phyloP scores from a whole-genome alignment of 2,888 invertebrate genomes.

The Phyllotreta cruciferae region DNA sequence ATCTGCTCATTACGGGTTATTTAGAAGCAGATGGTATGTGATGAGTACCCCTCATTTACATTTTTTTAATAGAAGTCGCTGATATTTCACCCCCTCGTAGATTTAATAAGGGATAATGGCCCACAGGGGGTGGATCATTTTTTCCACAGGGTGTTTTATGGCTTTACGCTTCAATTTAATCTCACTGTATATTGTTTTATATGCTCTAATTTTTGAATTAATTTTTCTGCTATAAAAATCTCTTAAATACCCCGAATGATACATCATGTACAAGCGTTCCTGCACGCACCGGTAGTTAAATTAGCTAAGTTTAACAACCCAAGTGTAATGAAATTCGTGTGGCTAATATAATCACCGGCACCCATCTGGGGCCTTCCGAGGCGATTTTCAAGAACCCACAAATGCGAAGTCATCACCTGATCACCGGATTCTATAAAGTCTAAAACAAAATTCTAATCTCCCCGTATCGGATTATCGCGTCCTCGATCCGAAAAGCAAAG shows the following conservation, averaged over 20 bases:
- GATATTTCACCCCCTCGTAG: conserved; percentile 24
- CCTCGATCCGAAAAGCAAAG: conserved; percentile 17
- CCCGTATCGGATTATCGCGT: conserved; percentile 19
- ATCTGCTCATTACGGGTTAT: conserved; percentile 32
- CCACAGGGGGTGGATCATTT: conserved; percentile 19
- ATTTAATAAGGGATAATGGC: conserved; percentile 30
- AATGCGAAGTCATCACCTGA: too few species aligned
- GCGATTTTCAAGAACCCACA: too few species aligned
- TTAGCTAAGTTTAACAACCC: too few species aligned
- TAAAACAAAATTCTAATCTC: conserved; percentile 27
- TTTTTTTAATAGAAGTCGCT: conserved; percentile 34
- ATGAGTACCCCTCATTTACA: conserved; percentile 27
- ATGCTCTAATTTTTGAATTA: too few species aligned
- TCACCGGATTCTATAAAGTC: neutral
- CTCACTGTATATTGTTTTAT: neutral
- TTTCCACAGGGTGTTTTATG: conserved; percentile 13
- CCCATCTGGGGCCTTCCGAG: too few species aligned
- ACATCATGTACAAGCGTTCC: too few species aligned
- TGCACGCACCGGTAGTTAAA: too few species aligned
- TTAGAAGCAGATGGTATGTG: conserved; percentile 27
- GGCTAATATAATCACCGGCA: too few species aligned
- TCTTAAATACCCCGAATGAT: too few species aligned
- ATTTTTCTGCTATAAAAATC: too few species aligned
- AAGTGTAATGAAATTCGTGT: too few species aligned
- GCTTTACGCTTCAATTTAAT: conserved; percentile 15